Evolutionary conservation across 92 coral and sea anemone species (phyloP), one percentile per base, ranked within the genome.

Genomic region (Parazoanthus atlanticus): DNA sequence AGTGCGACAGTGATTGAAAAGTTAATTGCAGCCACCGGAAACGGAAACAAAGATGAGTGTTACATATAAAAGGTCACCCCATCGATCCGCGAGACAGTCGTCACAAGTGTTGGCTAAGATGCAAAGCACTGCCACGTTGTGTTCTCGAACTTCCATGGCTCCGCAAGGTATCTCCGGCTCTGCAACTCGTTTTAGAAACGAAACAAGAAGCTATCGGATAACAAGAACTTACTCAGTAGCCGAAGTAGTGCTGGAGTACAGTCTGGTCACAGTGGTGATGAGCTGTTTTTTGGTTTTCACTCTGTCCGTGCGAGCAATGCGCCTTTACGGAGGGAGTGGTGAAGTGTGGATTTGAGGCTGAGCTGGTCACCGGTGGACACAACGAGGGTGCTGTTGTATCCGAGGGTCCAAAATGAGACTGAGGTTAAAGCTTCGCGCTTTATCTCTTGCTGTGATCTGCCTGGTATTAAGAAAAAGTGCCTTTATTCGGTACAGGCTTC

Each of bases 201-300:
- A 26, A 77, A 21, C 64, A 43, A 77, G 81, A 43, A 38, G 31
- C 34, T 77, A 12, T 25, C 81, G 81, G 61, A 21, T 41, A 1
- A 25, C 64, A 43, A 25, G 56, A n/a, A 77, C 64, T 43, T 77
- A 77, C 81, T 77, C 81, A 2, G 81, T 40, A 9, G 81, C 81
- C 8, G 81, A 77, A 77, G 81, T 47, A 25, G 30, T 38, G 3
- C 23, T 77, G 32, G 81, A 77, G 61, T 77, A 77, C 34, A 77
- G 81, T 43, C 21, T 77, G 64, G 61, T 77, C 36, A 77, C 33
- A 13, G 32, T 77, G 54, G 64, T 43, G 5, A 9, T 40, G 61
- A 28, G 81, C 11, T 41, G 81, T 28, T 77, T 77, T 77, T 15
- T 77, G 31, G 58, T 77, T 77, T 43, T 41, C 31, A 23, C 81